Conservation (phyloP, 2,888 invertebrate genomes). For the Chrysina gloriosa region DNA sequence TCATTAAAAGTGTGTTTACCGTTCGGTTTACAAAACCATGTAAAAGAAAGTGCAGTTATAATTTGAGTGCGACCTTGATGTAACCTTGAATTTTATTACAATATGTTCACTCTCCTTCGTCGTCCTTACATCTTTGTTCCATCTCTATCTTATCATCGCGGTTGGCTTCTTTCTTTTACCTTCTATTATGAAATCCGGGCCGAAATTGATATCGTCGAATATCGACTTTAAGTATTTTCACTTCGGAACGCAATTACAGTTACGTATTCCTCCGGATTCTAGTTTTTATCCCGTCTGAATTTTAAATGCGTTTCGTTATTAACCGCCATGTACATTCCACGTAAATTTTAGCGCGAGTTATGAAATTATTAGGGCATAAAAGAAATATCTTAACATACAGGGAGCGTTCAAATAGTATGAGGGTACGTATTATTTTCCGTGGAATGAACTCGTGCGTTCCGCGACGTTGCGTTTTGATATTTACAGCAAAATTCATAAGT, state of each 20-base stretch:
- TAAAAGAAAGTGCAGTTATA: constrained; percentile 35
- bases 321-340: no score
- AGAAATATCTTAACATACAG: no score
- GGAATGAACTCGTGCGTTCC: no score
- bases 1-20: constrained; percentile 32
- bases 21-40: constrained; percentile 24
- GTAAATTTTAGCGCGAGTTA: no score
- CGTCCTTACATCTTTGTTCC: not conserved
- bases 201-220: constrained; percentile 1
- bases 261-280: not conserved
- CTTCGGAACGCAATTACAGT: not conserved
- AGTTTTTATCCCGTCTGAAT: no score
- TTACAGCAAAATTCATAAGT: no score
- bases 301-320: no score
- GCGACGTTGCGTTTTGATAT: no score
- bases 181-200: no score
- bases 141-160: not conserved
- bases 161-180: not conserved
- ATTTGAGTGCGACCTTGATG: constrained; percentile 25
- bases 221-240: not conserved
- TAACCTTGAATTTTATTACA: constrained; percentile 30
- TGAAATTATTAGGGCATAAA: no score
- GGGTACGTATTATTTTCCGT: no score
- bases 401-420: no score
- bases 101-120: not conserved